These are phyloP conservation scores for Colaptes auratus DNA, from an alignment of 2,113 vertebrate species.

Conservation along the genomic window DNA sequence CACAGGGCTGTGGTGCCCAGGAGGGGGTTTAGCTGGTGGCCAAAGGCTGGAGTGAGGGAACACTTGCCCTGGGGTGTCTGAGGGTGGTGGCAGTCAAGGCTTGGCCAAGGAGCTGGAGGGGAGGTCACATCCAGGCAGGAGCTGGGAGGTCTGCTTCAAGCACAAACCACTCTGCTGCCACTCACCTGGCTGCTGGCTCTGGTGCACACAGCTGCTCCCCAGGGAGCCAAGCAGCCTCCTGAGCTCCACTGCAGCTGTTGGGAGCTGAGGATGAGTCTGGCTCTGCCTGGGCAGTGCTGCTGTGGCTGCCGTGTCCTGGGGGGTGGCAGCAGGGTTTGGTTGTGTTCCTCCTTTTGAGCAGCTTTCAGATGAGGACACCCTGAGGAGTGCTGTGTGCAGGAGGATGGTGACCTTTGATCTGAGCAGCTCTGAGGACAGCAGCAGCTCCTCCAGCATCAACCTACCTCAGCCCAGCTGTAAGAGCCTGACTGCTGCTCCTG, in stretches of 20 bases:
- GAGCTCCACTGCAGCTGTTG: not conserved
- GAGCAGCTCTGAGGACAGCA: slow-evolving; percentile 81
- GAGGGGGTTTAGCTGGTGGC: not conserved
- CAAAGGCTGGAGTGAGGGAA: not conserved
- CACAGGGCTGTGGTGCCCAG: not conserved
- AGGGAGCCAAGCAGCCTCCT: not conserved
- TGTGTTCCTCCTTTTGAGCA: slow-evolving; percentile 1
- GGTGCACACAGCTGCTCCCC: rapidly evolving
- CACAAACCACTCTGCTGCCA: not conserved
- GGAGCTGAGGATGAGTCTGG: not conserved
- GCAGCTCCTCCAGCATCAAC: slow-evolving; percentile 69
- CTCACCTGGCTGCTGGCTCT: rapidly evolving
- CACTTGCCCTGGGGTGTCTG: rapidly evolving
- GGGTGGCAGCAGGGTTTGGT: not conserved
- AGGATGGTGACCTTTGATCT: slow-evolving; percentile 90
- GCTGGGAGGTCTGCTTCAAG: not conserved
- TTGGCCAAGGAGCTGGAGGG: not conserved
- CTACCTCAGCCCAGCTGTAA: slow-evolving; percentile 18
- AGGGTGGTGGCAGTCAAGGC: no score
- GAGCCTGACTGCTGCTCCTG: not conserved
- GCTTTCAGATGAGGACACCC: slow-evolving; percentile 80
- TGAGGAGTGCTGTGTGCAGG: slow-evolving; percentile 58
- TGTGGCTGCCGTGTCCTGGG: not conserved
- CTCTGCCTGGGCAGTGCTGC: not conserved
- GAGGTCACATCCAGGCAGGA: rapidly evolving